phyloP scores from a whole-genome alignment of 1,140 invertebrate genomes.

The Helicoverpa armigera region DNA sequence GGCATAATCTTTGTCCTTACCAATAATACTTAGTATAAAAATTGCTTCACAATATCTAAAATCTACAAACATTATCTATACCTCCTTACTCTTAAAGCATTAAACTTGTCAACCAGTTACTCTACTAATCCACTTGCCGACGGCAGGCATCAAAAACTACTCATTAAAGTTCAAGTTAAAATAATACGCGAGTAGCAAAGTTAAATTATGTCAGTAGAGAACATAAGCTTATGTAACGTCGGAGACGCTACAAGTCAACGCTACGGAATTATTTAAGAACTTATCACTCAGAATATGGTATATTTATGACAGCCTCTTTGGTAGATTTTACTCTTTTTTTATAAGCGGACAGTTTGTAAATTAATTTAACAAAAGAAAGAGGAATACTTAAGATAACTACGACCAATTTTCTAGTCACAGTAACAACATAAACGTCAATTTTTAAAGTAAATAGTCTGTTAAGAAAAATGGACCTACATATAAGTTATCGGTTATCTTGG shows the following conservation, averaged over 20 bases:
- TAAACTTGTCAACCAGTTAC: background rate
- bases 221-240: conserved; percentile 37
- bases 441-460: too few relatives aligned
- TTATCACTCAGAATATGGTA: conserved; percentile 32
- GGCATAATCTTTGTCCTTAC: too few relatives aligned
- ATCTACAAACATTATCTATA: too few relatives aligned
- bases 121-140: conserved; percentile 14
- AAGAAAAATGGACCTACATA: too few relatives aligned
- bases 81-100: too few relatives aligned
- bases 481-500: too few relatives aligned
- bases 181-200: conserved; percentile 45
- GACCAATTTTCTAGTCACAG: too few relatives aligned
- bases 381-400: too few relatives aligned
- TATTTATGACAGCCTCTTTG: conserved; percentile 40
- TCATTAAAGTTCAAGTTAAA: conserved; percentile 42
- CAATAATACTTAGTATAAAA: too few relatives aligned
- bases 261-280: conserved; percentile 48
- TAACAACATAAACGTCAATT: too few relatives aligned
- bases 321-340: conserved; percentile 12
- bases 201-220: conserved; percentile 46
- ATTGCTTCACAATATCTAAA: too few relatives aligned
- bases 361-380: background rate
- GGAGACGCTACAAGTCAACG: conserved; percentile 24
- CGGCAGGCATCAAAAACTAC: conserved; percentile 22
- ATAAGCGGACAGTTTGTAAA: conserved; percentile 2